Evolutionary conservation across 2,797 vertebrate species (phyloP), one percentile per base, ranked within the genome.

Genomic region (Phataginus tetradactyla): DNA sequence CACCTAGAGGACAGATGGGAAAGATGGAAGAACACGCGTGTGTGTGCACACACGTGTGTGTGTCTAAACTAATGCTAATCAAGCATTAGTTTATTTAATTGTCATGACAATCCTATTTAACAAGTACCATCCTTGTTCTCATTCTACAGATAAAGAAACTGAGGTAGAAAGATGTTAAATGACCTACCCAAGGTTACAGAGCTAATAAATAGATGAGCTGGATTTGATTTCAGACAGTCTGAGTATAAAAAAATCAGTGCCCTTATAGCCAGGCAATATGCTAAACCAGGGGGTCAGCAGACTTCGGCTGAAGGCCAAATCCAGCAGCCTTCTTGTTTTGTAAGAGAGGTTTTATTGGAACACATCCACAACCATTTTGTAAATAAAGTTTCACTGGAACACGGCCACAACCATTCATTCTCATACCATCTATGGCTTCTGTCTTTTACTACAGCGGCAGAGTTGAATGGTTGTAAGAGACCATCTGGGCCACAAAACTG

Each of bases 341-440:
- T 45, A 45, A 45, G 45, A 45, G 45, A 45, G 8, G 45, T 45
- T 45, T 45, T 45, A 45, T 45, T 45, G 45, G 45, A 64, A 78
- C n/a, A 78, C 7, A 90, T 69, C 53, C 63, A 81, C 2, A 21
- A 34, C 23, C 64, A 63, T 15, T 53, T 59, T 96, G 49, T 61
- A 90, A 95, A 95, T 77, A 78, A 95, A 97, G 85, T 92, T 92
- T 85, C 95, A 90, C 57, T 90, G 86, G 74, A 84, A 90, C 49
- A 86, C 18, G 92, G 64, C 61, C 77, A 81, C 10, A 15, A 32
- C 37, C 51, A 63, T 39, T 61, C 69, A 39, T 77, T 94, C 81
- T 53, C 86, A 75, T 71, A 45, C 34, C 34, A 15, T 69, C 72
- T 86, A 42, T 75, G 55, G 57, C 79, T 86, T 85, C 45, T 80